Evolutionary conservation across 1,140 invertebrate species (phyloP), one percentile per base, ranked within the genome.

Genomic region (Drosophila bipectinata): DNA sequence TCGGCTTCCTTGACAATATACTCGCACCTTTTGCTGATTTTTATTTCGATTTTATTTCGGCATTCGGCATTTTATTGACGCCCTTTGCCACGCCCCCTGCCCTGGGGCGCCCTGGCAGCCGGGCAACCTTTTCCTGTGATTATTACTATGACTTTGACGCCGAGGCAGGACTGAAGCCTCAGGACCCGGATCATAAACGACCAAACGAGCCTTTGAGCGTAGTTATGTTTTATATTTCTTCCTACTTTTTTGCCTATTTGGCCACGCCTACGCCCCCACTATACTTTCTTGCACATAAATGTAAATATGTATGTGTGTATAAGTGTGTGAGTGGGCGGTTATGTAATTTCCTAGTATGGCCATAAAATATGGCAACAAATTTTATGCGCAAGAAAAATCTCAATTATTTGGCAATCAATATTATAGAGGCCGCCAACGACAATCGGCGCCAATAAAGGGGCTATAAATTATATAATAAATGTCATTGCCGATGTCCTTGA

Each of bases 361-460:
- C 76, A 72, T 78, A 72, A 78, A 78, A 78, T 78, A 78, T 78
- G 76, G 57, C 62, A 54, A 74, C 67, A 81, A 77, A 77, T 82
- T 82, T 74, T 77, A 82, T 82, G 74, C 57, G 52, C 68, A 59
- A 39, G 48, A 74, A 81, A 81, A 81, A 77, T 87, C 82, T 88
- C 82, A 87, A 87, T 87, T 87, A 87, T 87, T 88, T 83, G 83
- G 72, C 83, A 75, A 88, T 87, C 83, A 87, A 87, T 87, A 87
- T 82, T 88, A 87, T 76, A 52, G 56, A 67, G 49, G 21, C 47
- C 18, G 18, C 30, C 39, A 45, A 53, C 60, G 71, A 30, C 72
- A 74, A 30, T 54, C 9, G 56, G 58, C 74, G 69, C 62, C 82
- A 67, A 85, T 85, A 88, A 82, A 82, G 74, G 45, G 68, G 39